These are phyloP conservation scores for Lasioglossum morio DNA, from an alignment of 2,888 invertebrate genomes.

Conservation along the genomic window DNA sequence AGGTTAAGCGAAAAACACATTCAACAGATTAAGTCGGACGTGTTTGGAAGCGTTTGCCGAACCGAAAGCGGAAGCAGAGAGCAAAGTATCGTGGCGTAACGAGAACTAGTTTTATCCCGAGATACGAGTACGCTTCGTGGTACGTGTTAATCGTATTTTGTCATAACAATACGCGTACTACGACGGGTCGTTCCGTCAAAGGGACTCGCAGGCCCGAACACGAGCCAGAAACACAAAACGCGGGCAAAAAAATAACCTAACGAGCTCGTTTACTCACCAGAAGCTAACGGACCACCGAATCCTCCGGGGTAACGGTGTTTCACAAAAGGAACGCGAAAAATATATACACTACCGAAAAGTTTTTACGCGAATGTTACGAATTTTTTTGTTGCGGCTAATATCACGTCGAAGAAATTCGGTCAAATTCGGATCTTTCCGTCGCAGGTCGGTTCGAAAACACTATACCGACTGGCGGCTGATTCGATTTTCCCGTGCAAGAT, in stretches of 20 bases:
- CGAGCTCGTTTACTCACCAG: slow-evolving; percentile 53
- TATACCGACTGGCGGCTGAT: slow-evolving; percentile 52
- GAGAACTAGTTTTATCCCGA: not conserved
- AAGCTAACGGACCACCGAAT: slow-evolving; percentile 39
- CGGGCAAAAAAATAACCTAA: slow-evolving; percentile 51
- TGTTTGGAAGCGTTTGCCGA: not conserved
- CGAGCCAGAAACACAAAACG: slow-evolving; percentile 62
- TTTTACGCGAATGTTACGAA: slow-evolving; percentile 78
- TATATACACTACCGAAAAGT: slow-evolving; percentile 75
- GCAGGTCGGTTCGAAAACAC: slow-evolving; percentile 60
- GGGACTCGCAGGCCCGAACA: slow-evolving; percentile 67
- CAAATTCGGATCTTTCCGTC: slow-evolving; percentile 70
- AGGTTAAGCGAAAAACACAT: slow-evolving; percentile 68
- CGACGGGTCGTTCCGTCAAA: slow-evolving; percentile 68
- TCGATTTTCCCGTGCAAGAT: slow-evolving; percentile 34
- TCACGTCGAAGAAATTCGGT: slow-evolving; percentile 79
- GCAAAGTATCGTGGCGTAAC: not conserved
- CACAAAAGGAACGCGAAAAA: slow-evolving; percentile 65
- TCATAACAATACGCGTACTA: slow-evolving; percentile 77
- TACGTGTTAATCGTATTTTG: slow-evolving; percentile 48
- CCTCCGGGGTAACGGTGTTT: slow-evolving; percentile 43
- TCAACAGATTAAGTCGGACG: slow-evolving; percentile 21
- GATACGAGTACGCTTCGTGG: slow-evolving; percentile 10
- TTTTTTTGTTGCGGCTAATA: slow-evolving; percentile 82
- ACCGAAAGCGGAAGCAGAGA: slow-evolving; percentile 6